Evolutionary conservation across 2,888 invertebrate genomes (phyloP).

Genomic region (Lasioglossum villosulum): DNA sequence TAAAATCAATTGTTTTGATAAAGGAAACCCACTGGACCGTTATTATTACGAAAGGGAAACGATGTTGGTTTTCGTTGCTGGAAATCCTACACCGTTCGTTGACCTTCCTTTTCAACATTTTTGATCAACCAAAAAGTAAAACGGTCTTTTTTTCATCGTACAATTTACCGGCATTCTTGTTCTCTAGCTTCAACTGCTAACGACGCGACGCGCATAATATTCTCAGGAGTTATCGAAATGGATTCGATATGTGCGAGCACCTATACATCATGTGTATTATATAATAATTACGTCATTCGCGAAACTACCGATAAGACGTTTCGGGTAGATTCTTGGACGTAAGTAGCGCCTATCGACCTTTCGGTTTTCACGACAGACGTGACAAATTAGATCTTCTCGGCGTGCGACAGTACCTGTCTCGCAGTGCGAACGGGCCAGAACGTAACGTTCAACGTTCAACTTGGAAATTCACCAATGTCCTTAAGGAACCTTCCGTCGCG

Average conservation of each 20-base stretch:
- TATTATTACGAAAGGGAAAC: constrained; percentile 5
- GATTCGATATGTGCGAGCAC: no score
- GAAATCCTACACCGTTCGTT: background rate
- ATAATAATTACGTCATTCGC: background rate
- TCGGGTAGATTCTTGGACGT: background rate
- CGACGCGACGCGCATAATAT: background rate
- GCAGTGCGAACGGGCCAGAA: background rate
- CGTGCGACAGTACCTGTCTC: background rate
- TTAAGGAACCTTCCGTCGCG: background rate
- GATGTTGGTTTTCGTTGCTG: background rate
- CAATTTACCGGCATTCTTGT: background rate
- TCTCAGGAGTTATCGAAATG: background rate
- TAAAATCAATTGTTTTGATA: constrained; percentile 29
- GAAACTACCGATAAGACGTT: background rate
- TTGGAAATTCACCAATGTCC: constrained; percentile 6
- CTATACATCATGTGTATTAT: no score
- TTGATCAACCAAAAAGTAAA: background rate
- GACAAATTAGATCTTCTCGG: background rate
- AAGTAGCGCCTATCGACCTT: background rate
- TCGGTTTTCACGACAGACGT: background rate
- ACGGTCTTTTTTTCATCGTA: no score
- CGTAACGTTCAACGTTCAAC: background rate
- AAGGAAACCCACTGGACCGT: background rate
- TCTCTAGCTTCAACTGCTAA: background rate
- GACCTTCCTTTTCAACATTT: background rate